Conservation (phyloP, 2,797 vertebrate species). For the Sebastes reedi region DNA sequence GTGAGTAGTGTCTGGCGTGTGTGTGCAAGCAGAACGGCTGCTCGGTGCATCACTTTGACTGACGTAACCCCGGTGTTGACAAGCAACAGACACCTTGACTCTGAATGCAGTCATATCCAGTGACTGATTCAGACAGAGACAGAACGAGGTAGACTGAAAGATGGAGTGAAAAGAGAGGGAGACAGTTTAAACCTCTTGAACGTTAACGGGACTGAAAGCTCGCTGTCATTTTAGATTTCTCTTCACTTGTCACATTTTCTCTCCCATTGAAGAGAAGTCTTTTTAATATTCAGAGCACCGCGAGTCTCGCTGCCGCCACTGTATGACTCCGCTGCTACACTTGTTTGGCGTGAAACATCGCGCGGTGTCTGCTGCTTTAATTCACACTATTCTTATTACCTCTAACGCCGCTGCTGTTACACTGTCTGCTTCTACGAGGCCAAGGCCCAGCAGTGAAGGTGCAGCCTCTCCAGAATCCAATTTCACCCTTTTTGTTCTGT, state of each 20-base stretch:
- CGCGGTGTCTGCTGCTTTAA: constrained; percentile 62
- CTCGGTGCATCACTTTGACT: constrained; percentile 78
- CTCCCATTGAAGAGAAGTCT: constrained; percentile 74
- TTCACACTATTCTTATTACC: constrained; percentile 63
- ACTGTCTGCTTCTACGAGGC: constrained; percentile 48
- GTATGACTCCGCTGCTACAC: constrained; percentile 53
- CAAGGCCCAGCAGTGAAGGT: constrained; percentile 33
- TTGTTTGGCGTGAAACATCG: constrained; percentile 64
- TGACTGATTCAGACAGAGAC: constrained; percentile 81
- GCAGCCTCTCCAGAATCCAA: constrained; percentile 67
- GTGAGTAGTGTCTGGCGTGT: constrained; percentile 70
- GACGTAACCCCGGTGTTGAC: constrained; percentile 82
- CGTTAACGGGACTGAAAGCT: constrained; percentile 79
- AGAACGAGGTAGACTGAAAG: constrained; percentile 74
- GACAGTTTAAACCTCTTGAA: constrained; percentile 81
- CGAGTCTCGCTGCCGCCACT: constrained; percentile 55
- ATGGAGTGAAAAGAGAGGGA: constrained; percentile 71
- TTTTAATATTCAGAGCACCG: constrained; percentile 75
- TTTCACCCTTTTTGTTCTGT: constrained; percentile 67
- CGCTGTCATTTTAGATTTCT: constrained; percentile 79
- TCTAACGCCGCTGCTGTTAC: constrained; percentile 47
- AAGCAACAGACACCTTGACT: constrained; percentile 83
- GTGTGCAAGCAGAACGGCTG: constrained; percentile 89
- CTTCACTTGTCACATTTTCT: constrained; percentile 79
- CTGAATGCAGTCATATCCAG: constrained; percentile 79